Evolutionary conservation across 2,797 vertebrate genomes (phyloP).

Genomic region (Schizothorax lantsangensis): DNA sequence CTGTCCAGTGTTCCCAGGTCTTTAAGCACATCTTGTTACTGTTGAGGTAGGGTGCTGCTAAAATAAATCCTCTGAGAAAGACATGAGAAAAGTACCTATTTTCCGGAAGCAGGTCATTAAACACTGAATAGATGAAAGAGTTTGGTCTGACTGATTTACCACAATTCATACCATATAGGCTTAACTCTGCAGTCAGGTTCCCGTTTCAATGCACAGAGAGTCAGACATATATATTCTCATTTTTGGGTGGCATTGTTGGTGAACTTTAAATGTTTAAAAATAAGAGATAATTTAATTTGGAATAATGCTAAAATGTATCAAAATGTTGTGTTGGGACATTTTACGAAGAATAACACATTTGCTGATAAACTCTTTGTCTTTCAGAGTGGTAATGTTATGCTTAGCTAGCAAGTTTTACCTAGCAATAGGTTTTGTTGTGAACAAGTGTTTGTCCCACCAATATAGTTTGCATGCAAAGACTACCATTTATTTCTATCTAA

Average conservation of each 20-base stretch:
- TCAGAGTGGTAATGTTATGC: background rate
- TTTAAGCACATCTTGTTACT: constrained; percentile 70
- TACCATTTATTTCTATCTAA: background rate
- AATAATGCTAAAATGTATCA: background rate
- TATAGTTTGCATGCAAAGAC: background rate
- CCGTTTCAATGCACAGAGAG: background rate
- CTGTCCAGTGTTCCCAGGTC: constrained; percentile 63
- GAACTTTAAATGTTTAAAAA: background rate
- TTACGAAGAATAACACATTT: background rate
- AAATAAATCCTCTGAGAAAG: constrained; percentile 71
- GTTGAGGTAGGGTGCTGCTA: constrained; percentile 65
- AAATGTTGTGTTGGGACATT: background rate
- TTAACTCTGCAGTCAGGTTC: background rate
- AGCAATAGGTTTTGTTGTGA: background rate
- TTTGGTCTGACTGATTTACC: background rate
- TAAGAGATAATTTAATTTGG: background rate
- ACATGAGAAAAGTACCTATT: constrained; percentile 65
- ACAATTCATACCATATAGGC: background rate
- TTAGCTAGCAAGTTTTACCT: background rate
- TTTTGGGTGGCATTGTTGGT: background rate
- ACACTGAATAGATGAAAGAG: constrained; percentile 50
- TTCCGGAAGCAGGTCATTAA: constrained; percentile 41
- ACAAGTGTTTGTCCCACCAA: background rate
- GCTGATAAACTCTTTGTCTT: background rate
- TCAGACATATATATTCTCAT: background rate